Conservation (phyloP, 2,888 invertebrate genomes). For the Sisyra terminalis region DNA sequence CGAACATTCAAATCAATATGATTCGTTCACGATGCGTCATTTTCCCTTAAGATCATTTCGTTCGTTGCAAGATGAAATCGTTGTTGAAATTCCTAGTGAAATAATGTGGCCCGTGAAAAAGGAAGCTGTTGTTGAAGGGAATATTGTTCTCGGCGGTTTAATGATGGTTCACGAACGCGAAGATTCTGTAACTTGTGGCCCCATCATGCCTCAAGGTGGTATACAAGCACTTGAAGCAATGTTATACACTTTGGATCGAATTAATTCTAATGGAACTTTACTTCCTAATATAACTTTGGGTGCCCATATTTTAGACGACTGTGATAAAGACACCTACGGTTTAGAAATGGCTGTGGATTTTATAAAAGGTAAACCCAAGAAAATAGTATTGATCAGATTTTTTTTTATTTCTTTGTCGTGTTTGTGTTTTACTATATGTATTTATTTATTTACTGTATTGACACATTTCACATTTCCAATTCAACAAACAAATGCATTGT, state of each 20-base stretch:
- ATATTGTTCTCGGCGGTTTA: slow-evolving; percentile 68
- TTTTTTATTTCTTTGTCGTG: too few species aligned
- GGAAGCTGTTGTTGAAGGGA: slow-evolving; percentile 67
- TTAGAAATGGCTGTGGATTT: slow-evolving; percentile 87
- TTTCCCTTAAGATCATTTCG: slow-evolving; percentile 4
- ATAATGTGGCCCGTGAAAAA: slow-evolving; percentile 54
- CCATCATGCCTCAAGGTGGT: slow-evolving; percentile 80
- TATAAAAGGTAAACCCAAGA: slow-evolving; percentile 59
- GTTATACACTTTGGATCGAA: slow-evolving; percentile 69
- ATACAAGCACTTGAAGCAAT: slow-evolving; percentile 75
- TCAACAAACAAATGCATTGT: too few species aligned
- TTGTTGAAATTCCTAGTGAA: not conserved
- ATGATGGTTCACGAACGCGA: slow-evolving; percentile 88
- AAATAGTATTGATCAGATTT: slow-evolving; percentile 1
- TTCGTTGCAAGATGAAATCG: slow-evolving; percentile 1
- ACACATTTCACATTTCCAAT: too few species aligned
- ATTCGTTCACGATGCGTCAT: not conserved
- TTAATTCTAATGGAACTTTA: slow-evolving; percentile 40
- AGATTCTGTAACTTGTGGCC: slow-evolving; percentile 64
- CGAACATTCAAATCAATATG: not conserved
- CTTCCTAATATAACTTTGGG: slow-evolving; percentile 62
- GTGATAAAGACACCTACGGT: slow-evolving; percentile 84
- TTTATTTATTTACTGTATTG: too few species aligned
- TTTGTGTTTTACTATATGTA: too few species aligned
- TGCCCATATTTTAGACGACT: slow-evolving; percentile 77